A percentile compares a stretch with the other conserved stretches of the same genome.
Evolutionary conservation across 2,797 vertebrate species (phyloP).

Genomic region (Anas acuta): DNA sequence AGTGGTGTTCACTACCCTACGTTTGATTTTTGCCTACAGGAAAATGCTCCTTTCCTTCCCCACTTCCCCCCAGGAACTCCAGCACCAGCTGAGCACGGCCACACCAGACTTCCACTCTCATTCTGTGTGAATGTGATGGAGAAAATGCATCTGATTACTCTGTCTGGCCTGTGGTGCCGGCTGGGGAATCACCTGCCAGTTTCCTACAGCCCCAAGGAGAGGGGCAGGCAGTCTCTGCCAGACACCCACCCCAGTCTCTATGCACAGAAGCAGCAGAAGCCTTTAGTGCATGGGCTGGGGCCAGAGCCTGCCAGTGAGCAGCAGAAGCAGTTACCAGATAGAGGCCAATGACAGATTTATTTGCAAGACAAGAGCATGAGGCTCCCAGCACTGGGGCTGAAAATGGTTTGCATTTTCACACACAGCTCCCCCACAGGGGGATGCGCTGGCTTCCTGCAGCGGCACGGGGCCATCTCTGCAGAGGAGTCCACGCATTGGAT

Average conservation of each 20-base stretch:
- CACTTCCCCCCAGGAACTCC: not conserved
- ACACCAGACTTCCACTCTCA: not conserved
- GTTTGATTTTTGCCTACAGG: not conserved
- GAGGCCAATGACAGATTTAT: not conserved
- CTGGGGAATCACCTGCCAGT: not conserved
- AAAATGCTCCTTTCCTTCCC: not conserved
- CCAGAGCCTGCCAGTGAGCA: not conserved
- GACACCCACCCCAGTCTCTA: not conserved
- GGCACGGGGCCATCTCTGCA: accelerated
- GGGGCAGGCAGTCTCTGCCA: accelerated
- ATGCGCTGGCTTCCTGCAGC: accelerated
- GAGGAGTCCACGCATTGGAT: accelerated
- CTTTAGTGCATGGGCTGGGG: not conserved
- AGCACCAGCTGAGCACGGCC: not conserved
- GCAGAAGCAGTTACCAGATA: not conserved
- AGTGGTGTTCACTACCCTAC: accelerated
- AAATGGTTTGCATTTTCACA: not conserved
- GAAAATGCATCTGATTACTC: not conserved
- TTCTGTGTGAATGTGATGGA: not conserved
- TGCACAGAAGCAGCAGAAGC: not conserved
- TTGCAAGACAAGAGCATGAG: not conserved
- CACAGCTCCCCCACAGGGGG: accelerated
- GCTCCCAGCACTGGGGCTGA: accelerated
- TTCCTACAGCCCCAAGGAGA: accelerated
- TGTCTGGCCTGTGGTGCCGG: not conserved